A percentile compares a stretch with the other conserved stretches of the same genome.
Conservation (phyloP, 2,888 invertebrate genomes). For the Sphaerophoria rueppellii region DNA sequence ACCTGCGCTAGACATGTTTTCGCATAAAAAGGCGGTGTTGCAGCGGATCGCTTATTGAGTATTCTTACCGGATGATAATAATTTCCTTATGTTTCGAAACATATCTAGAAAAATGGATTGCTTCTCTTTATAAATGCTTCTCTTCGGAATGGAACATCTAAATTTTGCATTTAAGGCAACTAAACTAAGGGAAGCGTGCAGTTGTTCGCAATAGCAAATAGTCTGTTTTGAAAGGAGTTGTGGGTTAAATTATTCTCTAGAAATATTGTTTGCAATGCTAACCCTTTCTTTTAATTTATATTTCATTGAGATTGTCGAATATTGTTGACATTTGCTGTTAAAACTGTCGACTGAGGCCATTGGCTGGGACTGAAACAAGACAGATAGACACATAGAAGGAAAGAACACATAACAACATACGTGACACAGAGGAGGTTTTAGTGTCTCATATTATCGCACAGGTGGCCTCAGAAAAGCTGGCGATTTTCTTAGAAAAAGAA, state of each 20-base stretch:
- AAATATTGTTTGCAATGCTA: slow-evolving; percentile 58
- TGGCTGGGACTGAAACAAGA: too few relatives aligned
- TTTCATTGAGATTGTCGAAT: slow-evolving; percentile 88
- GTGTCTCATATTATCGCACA: too few relatives aligned
- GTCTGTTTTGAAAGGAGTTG: slow-evolving; percentile 32
- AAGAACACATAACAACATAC: too few relatives aligned
- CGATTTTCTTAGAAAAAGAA: too few relatives aligned
- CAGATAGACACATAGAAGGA: too few relatives aligned
- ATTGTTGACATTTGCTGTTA: too few relatives aligned
- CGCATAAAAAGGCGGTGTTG: slow-evolving; percentile 77
- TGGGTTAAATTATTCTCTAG: not conserved
- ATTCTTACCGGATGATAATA: slow-evolving; percentile 70
- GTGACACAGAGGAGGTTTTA: too few relatives aligned
- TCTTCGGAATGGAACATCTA: slow-evolving; percentile 76
- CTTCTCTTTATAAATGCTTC: slow-evolving; percentile 64
- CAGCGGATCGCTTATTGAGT: slow-evolving; percentile 78
- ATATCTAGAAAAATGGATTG: slow-evolving; percentile 76
- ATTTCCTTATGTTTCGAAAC: slow-evolving; percentile 65
- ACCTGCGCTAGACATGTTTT: slow-evolving; percentile 78
- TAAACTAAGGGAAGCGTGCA: slow-evolving; percentile 76
- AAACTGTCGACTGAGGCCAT: too few relatives aligned
- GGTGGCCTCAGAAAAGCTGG: too few relatives aligned
- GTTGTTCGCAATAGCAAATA: slow-evolving; percentile 76
- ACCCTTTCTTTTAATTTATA: slow-evolving; percentile 86
- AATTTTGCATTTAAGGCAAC: slow-evolving; percentile 75